Base-by-base conservation (phyloP, 2,113 vertebrate species). In the Columba janthina region DNA sequence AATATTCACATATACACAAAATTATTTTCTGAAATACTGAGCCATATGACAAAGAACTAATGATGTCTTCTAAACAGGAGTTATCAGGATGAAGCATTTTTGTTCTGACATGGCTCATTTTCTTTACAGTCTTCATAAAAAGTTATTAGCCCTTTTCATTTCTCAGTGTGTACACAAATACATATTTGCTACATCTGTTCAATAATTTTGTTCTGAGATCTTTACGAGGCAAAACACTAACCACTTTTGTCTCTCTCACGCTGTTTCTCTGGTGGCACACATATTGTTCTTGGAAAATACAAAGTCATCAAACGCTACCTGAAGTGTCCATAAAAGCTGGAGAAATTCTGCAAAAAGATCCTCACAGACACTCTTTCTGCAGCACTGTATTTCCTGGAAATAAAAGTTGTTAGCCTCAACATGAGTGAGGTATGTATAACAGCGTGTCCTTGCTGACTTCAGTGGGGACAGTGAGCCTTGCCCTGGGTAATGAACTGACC, bases 371-470 rank as follows among this genome's bases (percentile, higher is more conserved):
- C n/a, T 38, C 11, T 71, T 93, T 84, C 48, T 57, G 28, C 50
- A 86, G 48, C 32, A 38, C 12, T 65, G 17, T 10, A 29, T 85
- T 87, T 91, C 54, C 22, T 89, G 74, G 70, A 89, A 79, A 89
- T 34, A 36, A 5, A 51, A 60, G 44, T 19, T 15, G 25, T 21
- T 11, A 91, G 17, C 24, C 54, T 81, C 48, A 46, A 19, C 15
- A 8, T 4, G 14, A 26, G 2, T 11, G 26, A 85, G 48, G 18
- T 32, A 8, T 4, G 13, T n/a, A 13, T 28, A 73, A 62, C 11
- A 44, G 19, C 0, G 0, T 20, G 22, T 5, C 12, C 40, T 25
- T 18, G 17, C 22, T 83, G 56, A 70, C 25, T 64, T 75, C 31
- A 54, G 32, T 5, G 16, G 26, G 38, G 25, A 53, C 10, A n/a